phyloP scores from a whole-genome alignment of 2,113 vertebrate species.

The Capricornis sumatraensis region DNA sequence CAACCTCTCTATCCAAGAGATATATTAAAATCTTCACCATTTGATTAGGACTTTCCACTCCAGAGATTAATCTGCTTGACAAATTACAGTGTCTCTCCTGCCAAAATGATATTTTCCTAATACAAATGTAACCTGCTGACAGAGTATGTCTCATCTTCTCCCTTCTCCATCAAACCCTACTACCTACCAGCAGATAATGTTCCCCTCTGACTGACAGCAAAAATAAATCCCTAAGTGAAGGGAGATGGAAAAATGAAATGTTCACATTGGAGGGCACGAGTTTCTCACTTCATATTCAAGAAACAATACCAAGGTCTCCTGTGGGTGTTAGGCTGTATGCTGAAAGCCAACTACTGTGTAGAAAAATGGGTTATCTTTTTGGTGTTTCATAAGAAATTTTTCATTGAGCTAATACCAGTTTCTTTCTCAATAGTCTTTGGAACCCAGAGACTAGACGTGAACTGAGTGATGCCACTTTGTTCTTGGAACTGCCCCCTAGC shows the following conservation, averaged over 20 bases:
- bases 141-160: constrained; percentile 35
- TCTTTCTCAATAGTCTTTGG: background rate
- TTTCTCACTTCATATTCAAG: background rate
- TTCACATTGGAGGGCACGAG: background rate
- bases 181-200: background rate
- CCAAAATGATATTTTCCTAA: constrained; percentile 60
- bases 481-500: background rate
- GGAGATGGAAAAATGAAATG: background rate
- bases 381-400: background rate
- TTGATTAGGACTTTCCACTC: constrained; percentile 47
- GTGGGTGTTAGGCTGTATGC: background rate
- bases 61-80: constrained; percentile 56
- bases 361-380: background rate
- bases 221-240: constrained; percentile 43
- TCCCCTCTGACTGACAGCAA: constrained; percentile 33
- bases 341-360: background rate
- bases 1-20: constrained; percentile 14
- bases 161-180: background rate
- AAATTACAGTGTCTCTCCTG: constrained; percentile 34
- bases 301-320: background rate
- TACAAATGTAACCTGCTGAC: constrained; percentile 18
- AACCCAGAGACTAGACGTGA: background rate
- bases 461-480: fast-evolving
- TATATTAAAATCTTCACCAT: background rate
- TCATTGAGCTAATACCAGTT: background rate